Percentiles rank a stretch among this genome's conserved stretches.
These are phyloP conservation scores for Acromyrmex heyeri DNA, from an alignment of 1,140 invertebrate species.

Conservation along the genomic window DNA sequence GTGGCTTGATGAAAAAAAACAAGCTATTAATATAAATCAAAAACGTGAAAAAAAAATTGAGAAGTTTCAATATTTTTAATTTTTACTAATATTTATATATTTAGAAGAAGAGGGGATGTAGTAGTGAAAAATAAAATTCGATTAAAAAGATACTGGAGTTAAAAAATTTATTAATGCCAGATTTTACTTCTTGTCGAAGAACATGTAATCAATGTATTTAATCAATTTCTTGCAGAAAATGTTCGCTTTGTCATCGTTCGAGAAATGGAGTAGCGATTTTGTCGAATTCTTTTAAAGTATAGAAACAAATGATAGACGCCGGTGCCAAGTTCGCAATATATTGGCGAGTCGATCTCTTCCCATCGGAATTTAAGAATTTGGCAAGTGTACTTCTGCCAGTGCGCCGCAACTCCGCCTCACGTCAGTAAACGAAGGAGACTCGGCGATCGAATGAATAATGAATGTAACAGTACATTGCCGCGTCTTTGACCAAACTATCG, in stretches of 20 bases:
- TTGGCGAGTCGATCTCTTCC: neutral
- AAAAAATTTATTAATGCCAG: no score
- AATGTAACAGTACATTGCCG: constrained; percentile 15
- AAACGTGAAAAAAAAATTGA: no score
- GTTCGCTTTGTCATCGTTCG: neutral
- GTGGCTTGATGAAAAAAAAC: no score
- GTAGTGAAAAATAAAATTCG: no score
- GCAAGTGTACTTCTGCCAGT: neutral
- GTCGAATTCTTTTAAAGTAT: neutral
- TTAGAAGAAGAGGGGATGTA: no score
- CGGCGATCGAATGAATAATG: constrained; percentile 37
- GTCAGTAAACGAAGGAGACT: neutral
- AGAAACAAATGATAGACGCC: neutral
- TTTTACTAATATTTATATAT: no score
- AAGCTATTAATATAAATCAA: no score
- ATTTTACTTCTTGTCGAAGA: neutral
- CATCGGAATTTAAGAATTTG: neutral
- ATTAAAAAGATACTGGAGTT: no score
- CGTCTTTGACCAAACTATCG: constrained; percentile 41
- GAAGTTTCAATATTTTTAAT: no score
- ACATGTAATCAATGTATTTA: neutral
- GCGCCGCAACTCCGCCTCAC: neutral
- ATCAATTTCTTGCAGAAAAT: neutral
- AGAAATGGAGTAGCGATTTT: neutral
- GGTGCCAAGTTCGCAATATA: neutral